Conservation (phyloP, 2,113 vertebrate species). For the Petroica traversi region DNA sequence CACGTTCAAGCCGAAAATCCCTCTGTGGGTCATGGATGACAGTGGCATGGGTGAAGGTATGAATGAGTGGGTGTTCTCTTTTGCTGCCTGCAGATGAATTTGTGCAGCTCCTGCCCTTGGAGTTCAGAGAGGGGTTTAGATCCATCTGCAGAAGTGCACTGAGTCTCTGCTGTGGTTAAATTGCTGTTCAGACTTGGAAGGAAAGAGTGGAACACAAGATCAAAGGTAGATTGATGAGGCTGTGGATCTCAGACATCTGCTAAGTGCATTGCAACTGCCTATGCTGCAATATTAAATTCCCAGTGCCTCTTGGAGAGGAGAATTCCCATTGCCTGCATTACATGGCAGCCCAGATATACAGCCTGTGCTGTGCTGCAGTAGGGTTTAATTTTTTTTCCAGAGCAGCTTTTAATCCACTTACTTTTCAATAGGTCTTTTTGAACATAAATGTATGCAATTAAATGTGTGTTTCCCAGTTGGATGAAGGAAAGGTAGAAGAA, state of each 20-base stretch:
- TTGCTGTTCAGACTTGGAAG: neutral
- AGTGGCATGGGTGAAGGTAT: neutral
- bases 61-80: neutral
- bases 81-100: neutral
- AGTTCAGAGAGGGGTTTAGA: neutral
- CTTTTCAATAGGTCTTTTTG: constrained; percentile 1
- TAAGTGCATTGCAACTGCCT: neutral
- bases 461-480: neutral
- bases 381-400: constrained; percentile 6
- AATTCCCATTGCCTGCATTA: neutral
- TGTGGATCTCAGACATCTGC: constrained; percentile 10
- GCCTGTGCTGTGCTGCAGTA: neutral
- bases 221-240: neutral
- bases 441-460: constrained; percentile 36
- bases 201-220: neutral
- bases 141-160: neutral
- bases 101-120: neutral
- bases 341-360: neutral
- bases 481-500: neutral
- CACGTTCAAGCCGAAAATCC: neutral
- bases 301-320: neutral
- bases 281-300: neutral
- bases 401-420: constrained; percentile 40
- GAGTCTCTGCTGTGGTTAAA: neutral
- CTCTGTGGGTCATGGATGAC: neutral